Evolutionary conservation across 2,888 invertebrate species (phyloP), one percentile per base, ranked within the genome.

Genomic region (Petrolisthes cinctipes): DNA sequence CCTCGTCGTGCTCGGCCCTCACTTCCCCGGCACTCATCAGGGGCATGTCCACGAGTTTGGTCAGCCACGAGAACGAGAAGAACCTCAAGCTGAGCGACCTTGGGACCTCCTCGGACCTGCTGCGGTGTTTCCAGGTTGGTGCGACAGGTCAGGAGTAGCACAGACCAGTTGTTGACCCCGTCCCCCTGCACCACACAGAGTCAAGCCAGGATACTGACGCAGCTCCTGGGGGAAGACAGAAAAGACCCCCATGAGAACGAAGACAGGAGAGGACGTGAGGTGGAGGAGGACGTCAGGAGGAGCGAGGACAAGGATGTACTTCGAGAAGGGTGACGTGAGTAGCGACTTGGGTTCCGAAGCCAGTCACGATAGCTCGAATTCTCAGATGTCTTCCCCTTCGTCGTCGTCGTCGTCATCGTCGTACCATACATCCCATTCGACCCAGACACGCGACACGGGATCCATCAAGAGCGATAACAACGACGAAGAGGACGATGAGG

Each of bases 21-120:
- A 88, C 76, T 57, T 90, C 90, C n/a, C 89, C 90, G 4, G 86
- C 84, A 5, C 82, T 90, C 23, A 90, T 90, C 17, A 88, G 88
- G 75, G 88, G 86, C 6, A 54, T 90, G 73, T 87, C 89, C 5
- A 57, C 89, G 20, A 73, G 75, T 9, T 66, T 85, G 4, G 85
- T 89, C 17, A 87, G 71, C 23, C 85, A 87, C 37, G 89, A 89
- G 56, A 89, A 89, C 66, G 87, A 89, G 81, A 89, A 89, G 81
- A 89, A 89, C 73, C 82, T 78, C 7, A 82, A 82, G 61, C 57
- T 89, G 17, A 89, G 85, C n/a, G 87, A 85, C 78, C 53, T 75
- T 37, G 76, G 66, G 2, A 56, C 17, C n/a, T 76, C 86, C n/a
- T 54, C 51, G 20, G 82, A 78, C 51, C 17, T 81, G 7, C 37